Base-by-base conservation (phyloP, 2,113 vertebrate species). In the Cisticola juncidis region DNA sequence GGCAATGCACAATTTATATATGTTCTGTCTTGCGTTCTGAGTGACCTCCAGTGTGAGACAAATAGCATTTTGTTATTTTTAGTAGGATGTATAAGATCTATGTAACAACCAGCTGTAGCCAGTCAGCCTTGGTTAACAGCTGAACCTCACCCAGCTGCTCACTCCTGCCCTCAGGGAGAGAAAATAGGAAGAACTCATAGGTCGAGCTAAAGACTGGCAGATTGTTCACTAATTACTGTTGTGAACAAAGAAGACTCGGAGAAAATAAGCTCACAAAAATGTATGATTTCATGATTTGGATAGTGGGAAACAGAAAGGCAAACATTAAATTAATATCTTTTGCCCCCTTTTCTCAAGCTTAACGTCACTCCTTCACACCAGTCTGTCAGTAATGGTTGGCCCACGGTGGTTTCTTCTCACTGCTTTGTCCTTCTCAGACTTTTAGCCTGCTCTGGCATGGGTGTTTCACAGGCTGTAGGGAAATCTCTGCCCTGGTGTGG, bases 111-210 rank as follows among this genome's bases (percentile, higher is more conserved):
- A 45, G 28, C 9, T 74, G 38, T 23, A 13, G 22, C 50, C 42
- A 22, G 19, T 53, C 71, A 62, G 16, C 65, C 25, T 74, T 58
- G 38, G 19, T 24, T 28, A 82, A 42, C 28, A 71, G 31, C 10
- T 0, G 0, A 80, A 50, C 7, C n/a, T 64, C 22, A 48, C 12
- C 7, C 36, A 69, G 8, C 12, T 0, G 0, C 25, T 94, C 0
- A 0, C 11, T 72, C 13, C 6, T 51, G 10, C 29, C 15, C 24
- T 57, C 9, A 8, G n/a, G 14, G 18, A 40, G 24, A 54, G 38
- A 69, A 82, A 64, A 62, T 31, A 28, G 13, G 9, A 76, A 89
- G 21, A 87, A 60, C n/a, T 71, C 3, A 1, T 33, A 24, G 21
- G 12, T 22, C 0, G 0, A 81, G 40, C 12, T 35, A 44, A 88